These are phyloP conservation scores for Aegithalos caudatus DNA, from an alignment of 2,113 vertebrate genomes.

Conservation along the genomic window DNA sequence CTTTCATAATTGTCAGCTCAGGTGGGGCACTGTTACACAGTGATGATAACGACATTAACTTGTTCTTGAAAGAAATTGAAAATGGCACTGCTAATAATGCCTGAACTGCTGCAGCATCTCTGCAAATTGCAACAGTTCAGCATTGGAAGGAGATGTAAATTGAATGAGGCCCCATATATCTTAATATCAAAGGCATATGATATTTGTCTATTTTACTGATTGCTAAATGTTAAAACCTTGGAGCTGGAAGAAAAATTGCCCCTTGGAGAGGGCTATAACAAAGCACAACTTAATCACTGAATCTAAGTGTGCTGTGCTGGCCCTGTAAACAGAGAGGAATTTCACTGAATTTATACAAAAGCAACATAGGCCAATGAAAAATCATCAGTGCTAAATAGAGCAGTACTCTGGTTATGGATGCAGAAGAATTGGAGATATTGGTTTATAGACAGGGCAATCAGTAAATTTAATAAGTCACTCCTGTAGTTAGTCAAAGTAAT, in stretches of 20 bases:
- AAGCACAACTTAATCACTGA: not conserved
- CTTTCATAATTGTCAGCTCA: not conserved
- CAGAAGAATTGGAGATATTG: slow-evolving; percentile 31
- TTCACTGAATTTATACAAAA: not conserved
- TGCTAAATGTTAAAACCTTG: not conserved
- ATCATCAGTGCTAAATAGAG: not conserved
- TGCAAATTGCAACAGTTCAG: not conserved
- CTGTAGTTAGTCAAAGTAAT: slow-evolving; percentile 75
- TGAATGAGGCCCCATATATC: not conserved
- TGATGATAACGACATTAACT: not conserved
- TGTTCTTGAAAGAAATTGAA: not conserved
- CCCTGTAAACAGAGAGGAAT: not conserved
- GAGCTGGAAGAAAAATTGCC: not conserved
- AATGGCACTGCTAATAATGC: not conserved
- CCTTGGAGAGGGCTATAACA: not conserved
- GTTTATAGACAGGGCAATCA: slow-evolving; percentile 63
- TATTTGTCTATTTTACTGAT: not conserved
- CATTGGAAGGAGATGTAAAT: not conserved
- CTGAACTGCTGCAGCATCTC: not conserved
- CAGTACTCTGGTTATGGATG: not conserved
- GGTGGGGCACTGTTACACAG: not conserved
- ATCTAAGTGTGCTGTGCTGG: not conserved
- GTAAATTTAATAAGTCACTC: slow-evolving; percentile 72
- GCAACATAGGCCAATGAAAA: not conserved
- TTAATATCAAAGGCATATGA: not conserved